A percentile compares a stretch with the other conserved stretches of the same genome.
These are phyloP conservation scores for Eolophus roseicapilla DNA, from an alignment of 2,113 vertebrate species.

Conservation along the genomic window DNA sequence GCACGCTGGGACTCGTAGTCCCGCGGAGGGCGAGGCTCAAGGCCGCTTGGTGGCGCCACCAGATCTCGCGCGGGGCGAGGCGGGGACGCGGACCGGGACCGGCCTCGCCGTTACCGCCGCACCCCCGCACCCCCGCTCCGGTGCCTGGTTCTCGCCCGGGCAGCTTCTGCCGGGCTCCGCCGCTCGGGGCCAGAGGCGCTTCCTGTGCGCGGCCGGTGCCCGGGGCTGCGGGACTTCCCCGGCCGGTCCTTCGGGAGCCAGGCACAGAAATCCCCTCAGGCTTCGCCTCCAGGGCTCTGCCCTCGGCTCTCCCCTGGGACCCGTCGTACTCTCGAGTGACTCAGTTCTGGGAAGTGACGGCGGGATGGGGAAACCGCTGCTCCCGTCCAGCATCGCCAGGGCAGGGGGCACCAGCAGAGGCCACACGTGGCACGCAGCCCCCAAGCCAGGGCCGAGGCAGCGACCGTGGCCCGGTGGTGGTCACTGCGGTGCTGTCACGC, in stretches of 20 bases:
- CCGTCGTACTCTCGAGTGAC: not conserved
- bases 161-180: not conserved
- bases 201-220: too few species aligned
- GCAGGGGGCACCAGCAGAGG: not conserved
- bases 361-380: not conserved
- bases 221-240: not conserved
- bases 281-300: too few species aligned
- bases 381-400: not conserved
- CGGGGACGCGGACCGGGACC: too few species aligned
- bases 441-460: not conserved
- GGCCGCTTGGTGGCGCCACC: not conserved
- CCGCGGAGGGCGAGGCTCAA: fast-evolving
- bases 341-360: conserved; percentile 3
- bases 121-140: too few species aligned
- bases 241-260: fast-evolving
- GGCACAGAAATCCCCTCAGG: conserved; percentile 5
- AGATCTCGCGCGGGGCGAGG: not conserved
- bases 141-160: too few species aligned
- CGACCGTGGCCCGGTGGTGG: fast-evolving
- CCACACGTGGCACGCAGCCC: fast-evolving
- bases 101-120: too few species aligned
- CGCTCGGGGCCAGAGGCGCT: too few species aligned
- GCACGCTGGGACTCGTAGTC: not conserved
- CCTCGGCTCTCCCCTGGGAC: not conserved
- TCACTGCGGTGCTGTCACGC: fast-evolving